Base-by-base conservation (phyloP, 1,140 invertebrate species). In the Coptotermes formosanus region DNA sequence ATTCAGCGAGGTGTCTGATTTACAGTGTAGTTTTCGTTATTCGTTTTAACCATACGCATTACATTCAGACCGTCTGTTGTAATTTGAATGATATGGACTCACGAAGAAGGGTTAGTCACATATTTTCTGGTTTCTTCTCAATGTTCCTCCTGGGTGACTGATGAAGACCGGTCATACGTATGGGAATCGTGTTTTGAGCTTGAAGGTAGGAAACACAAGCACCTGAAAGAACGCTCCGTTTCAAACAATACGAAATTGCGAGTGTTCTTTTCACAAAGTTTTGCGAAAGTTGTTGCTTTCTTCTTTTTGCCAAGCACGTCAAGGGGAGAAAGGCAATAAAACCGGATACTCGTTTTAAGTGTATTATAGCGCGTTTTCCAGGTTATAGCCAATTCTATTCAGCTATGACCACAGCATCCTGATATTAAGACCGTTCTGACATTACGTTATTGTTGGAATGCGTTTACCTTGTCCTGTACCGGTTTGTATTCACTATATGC, bases 371-470 rank as follows among this genome's bases (percentile, higher is more conserved):
- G 30, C 64, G 64, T 75, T 75, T 75, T 14, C n/a, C 64, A 75
- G 64, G 25, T 75, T 30, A 75, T 75, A 75, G 64, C 64, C 64
- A 75, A 16, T 75, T 11, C 64, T 75, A 30, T 75, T 75, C 64
- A 75, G n/a, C 25, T 25, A n/a, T 75, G 25, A 75, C 64, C 64
- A 75, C 25, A 75, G 64, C 25, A 75, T 75, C 25, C 64, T 75
- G 25, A 30, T 75, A 75, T 75, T 75, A 75, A n/a, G 64, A 3
- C 64, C 64, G 64, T 75, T 75, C n/a, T 75, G 9, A 75, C 25
- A 75, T 75, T 75, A 75, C 25, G 64, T 75, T 75, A 30, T 75
- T 75, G 64, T 75, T 75, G 64, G 64, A 75, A 75, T 75, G 64
- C 64, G 64, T 30, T 75, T 30, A n/a, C 25, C 64, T 30, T 75